A percentile compares a stretch with the other conserved stretches of the same genome.
Evolutionary conservation across 2,888 invertebrate species (phyloP).

Genomic region (Pycnomerus fuliginosus): DNA sequence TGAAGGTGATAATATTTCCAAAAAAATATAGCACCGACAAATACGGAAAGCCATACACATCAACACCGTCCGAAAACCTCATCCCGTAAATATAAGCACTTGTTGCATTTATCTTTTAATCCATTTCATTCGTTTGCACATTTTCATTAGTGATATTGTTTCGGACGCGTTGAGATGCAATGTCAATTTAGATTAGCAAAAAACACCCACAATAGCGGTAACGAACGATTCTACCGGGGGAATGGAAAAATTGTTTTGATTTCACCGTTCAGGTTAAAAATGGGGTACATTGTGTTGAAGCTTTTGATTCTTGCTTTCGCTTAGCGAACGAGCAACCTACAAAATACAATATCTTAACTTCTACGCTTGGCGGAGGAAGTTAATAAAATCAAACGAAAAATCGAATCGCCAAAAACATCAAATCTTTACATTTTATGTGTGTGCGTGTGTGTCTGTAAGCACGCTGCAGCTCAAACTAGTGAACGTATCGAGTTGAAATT

Average conservation of each 20-base stretch:
- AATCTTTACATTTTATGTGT: too few species aligned
- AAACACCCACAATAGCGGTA: constrained; percentile 9
- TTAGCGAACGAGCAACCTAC: too few species aligned
- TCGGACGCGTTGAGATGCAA: constrained; percentile 27
- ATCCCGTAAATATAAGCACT: constrained; percentile 19
- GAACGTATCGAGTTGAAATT: too few species aligned
- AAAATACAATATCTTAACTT: too few species aligned
- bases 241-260: neutral
- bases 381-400: too few species aligned
- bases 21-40: neutral
- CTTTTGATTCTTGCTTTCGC: too few species aligned
- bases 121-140: constrained; percentile 33
- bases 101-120: constrained; percentile 30
- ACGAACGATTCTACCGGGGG: constrained; percentile 3
- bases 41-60: neutral
- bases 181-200: constrained; percentile 35
- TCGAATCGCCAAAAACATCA: too few species aligned
- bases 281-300: too few species aligned
- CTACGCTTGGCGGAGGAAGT: too few species aligned
- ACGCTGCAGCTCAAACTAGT: too few species aligned
- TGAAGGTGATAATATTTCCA: neutral
- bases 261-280: neutral
- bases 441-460: too few species aligned
- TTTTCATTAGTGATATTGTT: constrained; percentile 35
- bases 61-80: constrained; percentile 5